Evolutionary conservation across 2,113 vertebrate genomes (phyloP).

Genomic region (Heterotilapia buettikoferi): DNA sequence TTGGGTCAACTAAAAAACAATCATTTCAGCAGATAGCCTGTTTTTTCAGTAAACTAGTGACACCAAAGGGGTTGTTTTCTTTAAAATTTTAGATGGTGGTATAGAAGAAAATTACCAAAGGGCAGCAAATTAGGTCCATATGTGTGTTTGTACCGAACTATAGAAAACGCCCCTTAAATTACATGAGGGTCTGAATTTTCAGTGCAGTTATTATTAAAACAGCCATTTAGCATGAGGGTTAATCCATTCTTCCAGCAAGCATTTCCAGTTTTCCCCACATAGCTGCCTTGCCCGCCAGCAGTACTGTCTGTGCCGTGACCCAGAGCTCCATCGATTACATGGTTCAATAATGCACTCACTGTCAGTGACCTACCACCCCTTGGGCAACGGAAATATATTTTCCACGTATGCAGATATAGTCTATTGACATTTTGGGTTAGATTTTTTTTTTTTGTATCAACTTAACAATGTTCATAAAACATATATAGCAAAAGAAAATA

Average conservation of each 20-base stretch:
- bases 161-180: background rate
- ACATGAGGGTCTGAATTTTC: background rate
- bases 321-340: constrained; percentile 34
- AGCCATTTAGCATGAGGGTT: background rate
- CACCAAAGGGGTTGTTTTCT: background rate
- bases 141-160: background rate
- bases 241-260: background rate
- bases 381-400: constrained; percentile 32
- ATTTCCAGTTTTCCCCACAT: background rate
- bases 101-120: background rate
- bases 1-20: background rate
- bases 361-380: background rate
- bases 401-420: constrained; percentile 8
- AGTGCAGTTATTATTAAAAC: background rate
- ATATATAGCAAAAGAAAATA: background rate
- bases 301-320: constrained; percentile 18
- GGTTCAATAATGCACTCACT: constrained; percentile 47
- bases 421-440: background rate
- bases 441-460: constrained; percentile 1
- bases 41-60: background rate
- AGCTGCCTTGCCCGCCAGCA: background rate
- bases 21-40: background rate
- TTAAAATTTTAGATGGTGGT: background rate
- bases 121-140: background rate
- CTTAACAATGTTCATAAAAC: background rate